phyloP scores from a whole-genome alignment of 2,797 vertebrate species.

The Chromobotia macracanthus region DNA sequence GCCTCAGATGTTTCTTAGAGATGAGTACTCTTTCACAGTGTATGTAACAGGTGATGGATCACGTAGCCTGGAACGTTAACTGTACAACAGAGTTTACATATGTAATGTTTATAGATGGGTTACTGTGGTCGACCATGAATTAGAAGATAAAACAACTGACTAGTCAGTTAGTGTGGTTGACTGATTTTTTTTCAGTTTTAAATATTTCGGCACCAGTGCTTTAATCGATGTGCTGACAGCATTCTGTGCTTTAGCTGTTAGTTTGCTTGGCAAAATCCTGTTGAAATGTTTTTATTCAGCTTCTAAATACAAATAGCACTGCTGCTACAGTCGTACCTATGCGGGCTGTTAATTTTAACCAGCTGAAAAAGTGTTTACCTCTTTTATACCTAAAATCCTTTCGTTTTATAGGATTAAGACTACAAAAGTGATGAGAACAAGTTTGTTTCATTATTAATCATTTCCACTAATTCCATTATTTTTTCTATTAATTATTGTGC shows the following conservation, averaged over 20 bases:
- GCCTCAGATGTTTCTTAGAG: not conserved
- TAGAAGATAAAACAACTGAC: not conserved
- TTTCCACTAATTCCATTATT: too few species aligned
- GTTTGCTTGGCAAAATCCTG: not conserved
- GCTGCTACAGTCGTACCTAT: not conserved
- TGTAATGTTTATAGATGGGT: not conserved
- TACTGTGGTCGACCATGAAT: not conserved
- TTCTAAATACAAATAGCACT: not conserved
- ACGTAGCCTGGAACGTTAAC: not conserved
- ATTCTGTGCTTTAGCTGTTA: constrained; percentile 12
- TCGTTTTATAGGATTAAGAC: not conserved
- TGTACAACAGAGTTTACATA: not conserved
- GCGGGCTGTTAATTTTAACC: not conserved
- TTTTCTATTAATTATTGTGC: too few species aligned
- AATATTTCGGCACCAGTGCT: not conserved
- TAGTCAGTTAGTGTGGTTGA: not conserved
- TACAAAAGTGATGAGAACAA: too few species aligned
- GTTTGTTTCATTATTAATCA: too few species aligned
- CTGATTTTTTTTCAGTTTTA: not conserved
- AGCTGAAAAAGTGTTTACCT: not conserved
- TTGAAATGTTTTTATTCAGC: not conserved
- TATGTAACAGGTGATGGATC: constrained; percentile 1
- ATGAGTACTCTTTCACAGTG: not conserved
- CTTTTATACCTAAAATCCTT: not conserved
- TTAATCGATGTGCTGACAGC: not conserved